Evolutionary conservation across 2,888 invertebrate genomes (phyloP).

Genomic region (Microchrysa polita): DNA sequence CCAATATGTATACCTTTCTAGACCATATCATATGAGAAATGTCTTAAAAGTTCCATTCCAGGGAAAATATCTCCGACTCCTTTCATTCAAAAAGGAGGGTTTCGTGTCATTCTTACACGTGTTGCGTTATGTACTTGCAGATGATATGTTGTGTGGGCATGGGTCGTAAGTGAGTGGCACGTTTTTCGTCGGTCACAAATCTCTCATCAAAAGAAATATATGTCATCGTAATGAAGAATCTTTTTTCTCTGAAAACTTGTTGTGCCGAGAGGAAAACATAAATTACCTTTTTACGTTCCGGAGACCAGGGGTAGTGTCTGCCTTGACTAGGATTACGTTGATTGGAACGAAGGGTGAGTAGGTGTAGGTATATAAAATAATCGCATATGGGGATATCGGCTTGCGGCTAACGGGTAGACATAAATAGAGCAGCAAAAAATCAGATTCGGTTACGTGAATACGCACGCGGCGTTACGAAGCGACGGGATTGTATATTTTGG

Average conservation of each 20-base stretch:
- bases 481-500: neutral
- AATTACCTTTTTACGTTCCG: constrained; percentile 19
- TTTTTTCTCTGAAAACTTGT: constrained; percentile 34
- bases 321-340: too few relatives aligned
- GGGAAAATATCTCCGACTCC: too few relatives aligned
- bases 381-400: neutral
- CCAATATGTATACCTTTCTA: too few relatives aligned
- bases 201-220: constrained; percentile 42
- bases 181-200: constrained; percentile 42
- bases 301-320: too few relatives aligned
- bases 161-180: too few relatives aligned
- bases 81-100: neutral
- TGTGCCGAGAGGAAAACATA: constrained; percentile 30
- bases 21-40: too few relatives aligned
- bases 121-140: constrained; percentile 26
- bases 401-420: neutral
- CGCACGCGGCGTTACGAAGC: neutral
- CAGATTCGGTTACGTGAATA: neutral
- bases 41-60: too few relatives aligned
- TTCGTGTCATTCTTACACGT: neutral
- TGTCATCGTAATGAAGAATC: constrained; percentile 46
- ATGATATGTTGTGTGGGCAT: too few relatives aligned
- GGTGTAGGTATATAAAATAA: neutral
- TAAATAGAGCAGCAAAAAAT: too few relatives aligned
- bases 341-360: too few relatives aligned